phyloP scores from a whole-genome alignment of 2,888 invertebrate species.

The Carcina quercana region DNA sequence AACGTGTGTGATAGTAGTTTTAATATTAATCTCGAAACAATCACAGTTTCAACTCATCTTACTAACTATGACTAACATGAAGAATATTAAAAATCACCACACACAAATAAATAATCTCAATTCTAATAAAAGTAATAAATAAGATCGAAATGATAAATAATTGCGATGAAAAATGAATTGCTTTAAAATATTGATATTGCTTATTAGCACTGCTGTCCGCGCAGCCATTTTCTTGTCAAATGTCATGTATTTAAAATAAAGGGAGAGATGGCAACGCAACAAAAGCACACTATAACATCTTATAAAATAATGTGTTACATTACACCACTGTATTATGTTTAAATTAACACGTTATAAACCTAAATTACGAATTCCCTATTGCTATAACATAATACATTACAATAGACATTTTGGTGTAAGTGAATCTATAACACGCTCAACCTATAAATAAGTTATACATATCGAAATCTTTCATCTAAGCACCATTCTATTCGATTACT shows the following conservation, averaged over 20 bases:
- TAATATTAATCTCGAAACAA: conserved; percentile 56
- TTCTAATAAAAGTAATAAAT: conserved; percentile 57
- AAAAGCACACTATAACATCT: conserved; percentile 22
- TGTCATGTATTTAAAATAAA: conserved; percentile 18
- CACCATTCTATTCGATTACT: conserved; percentile 73
- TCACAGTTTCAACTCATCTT: conserved; percentile 36
- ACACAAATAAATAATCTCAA: conserved; percentile 68
- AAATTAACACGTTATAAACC: conserved; percentile 6
- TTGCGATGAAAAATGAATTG: conserved; percentile 18
- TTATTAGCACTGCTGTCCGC: no score
- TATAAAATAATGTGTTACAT: conserved; percentile 31
- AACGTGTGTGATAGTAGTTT: conserved; percentile 64
- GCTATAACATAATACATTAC: conserved; percentile 37
- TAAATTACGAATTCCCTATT: no score
- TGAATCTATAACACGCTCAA: conserved; percentile 40
- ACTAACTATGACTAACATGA: conserved; percentile 35
- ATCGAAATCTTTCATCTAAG: conserved; percentile 62
- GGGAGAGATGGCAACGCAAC: conserved; percentile 38
- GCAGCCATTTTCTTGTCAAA: conserved; percentile 19
- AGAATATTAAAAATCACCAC: conserved; percentile 65
- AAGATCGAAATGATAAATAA: conserved; percentile 39
- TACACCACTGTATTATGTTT: conserved; percentile 5
- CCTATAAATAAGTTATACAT: conserved; percentile 57
- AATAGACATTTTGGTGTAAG: conserved; percentile 38
- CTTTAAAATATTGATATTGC: conserved; percentile 31